Percentiles rank a stretch among this genome's conserved stretches.
These are phyloP conservation scores for Hyla sarda DNA, from an alignment of 2,113 vertebrate species.

Conservation along the genomic window DNA sequence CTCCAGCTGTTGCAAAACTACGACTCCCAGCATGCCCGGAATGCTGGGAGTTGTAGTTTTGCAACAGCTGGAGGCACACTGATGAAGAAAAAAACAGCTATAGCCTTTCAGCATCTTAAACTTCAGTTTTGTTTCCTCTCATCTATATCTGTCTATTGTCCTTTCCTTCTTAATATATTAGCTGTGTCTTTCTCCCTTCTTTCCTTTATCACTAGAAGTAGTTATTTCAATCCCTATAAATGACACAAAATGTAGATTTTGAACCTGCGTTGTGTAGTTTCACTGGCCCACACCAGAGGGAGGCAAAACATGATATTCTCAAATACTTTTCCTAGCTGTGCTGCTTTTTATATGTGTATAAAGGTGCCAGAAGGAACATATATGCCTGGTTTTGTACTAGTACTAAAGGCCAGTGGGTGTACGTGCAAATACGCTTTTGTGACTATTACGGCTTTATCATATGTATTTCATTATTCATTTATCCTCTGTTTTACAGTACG, in stretches of 20 bases:
- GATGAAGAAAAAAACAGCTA: no score
- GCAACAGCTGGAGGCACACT: no score
- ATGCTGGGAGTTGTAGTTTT: no score
- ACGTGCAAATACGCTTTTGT: no score
- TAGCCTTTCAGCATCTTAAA: neutral
- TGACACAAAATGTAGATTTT: neutral
- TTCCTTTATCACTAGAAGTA: no score
- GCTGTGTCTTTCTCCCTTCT: neutral
- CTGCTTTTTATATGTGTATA: neutral
- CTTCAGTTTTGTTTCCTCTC: neutral
- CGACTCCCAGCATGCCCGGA: no score
- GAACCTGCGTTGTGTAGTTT: conserved; percentile 57
- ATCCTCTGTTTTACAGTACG: no score
- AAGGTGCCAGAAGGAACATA: neutral
- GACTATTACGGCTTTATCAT: no score
- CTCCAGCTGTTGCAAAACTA: no score
- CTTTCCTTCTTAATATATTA: neutral
- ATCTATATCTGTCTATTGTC: neutral
- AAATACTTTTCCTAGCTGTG: neutral
- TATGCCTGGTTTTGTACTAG: neutral
- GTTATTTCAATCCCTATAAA: no score
- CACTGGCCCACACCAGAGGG: conserved; percentile 48
- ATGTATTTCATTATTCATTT: no score
- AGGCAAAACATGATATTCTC: neutral
- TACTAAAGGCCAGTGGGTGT: no score